Conservation (phyloP, 2,888 invertebrate species). For the Crepidodera aurea region DNA sequence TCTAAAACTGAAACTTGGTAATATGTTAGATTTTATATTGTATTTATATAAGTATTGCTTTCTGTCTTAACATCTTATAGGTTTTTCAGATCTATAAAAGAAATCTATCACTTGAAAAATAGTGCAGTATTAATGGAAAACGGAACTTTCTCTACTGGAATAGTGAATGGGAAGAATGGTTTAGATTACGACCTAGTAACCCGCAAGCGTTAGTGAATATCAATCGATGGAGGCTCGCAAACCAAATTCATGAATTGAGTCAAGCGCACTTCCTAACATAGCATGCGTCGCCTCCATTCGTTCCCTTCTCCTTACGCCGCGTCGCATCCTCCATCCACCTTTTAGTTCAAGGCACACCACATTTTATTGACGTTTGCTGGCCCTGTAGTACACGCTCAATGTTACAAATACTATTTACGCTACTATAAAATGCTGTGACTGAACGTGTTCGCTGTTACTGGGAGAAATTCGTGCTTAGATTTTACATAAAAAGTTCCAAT, state of each 20-base stretch:
- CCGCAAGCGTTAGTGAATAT: constrained; percentile 4
- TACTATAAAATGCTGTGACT: constrained; percentile 22
- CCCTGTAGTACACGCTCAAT: constrained; percentile 36
- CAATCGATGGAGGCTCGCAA: constrained; percentile 13
- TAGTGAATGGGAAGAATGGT: constrained; percentile 15
- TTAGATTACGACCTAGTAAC: constrained; percentile 17
- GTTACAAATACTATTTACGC: constrained; percentile 41
- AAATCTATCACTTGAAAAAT: no score
- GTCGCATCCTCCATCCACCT: neutral
- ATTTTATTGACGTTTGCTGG: constrained; percentile 26
- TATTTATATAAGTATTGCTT: no score
- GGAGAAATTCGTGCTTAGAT: no score
- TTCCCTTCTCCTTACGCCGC: neutral
- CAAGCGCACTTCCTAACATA: neutral
- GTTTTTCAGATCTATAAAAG: no score
- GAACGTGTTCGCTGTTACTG: no score
- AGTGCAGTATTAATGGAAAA: neutral
- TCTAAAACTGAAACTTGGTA: no score
- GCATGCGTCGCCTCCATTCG: neutral
- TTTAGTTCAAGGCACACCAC: neutral
- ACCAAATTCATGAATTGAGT: constrained; percentile 22
- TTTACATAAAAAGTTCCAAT: no score
- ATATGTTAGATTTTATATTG: no score
- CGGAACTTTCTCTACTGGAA: neutral
- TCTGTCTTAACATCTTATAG: no score